Base-by-base conservation (phyloP, 2,888 invertebrate species). In the Eristalis pertinax region DNA sequence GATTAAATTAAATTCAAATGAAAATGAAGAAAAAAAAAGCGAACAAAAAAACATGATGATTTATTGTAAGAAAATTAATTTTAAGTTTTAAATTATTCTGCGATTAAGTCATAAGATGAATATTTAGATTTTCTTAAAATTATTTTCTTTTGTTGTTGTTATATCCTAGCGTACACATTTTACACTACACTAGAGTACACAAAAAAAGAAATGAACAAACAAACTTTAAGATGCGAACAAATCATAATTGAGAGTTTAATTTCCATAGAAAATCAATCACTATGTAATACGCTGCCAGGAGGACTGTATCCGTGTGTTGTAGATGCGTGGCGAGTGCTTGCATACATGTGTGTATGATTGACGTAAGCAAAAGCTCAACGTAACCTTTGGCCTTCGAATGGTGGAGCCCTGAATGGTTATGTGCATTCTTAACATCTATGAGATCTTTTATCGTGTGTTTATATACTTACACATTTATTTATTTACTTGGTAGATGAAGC, bases 221-320 rank as follows among this genome's bases (percentile, higher is more conserved):
- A 41, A 13, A 38, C 50, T 50, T 1, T 15, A 60, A 88, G 83
- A 89, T 70, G 70, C 89, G 90, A 89, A 90, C 89, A 90, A 35
- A 22, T 11, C 32, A 10, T 38, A 65, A 35, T 8, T 22, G n/a
- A 13, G 22, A 50, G 29, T 63, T 22, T 19, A 29, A 62, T 62
- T 7, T 73, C 26, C 13, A 15, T n/a, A 29, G 62, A 65, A 65
- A 22, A 22, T 22, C 7, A 26, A 43, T 43, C 11, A 19, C 43
- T 26, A 15, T 26, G 43, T 15, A 4, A 43, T 43, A n/a, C n/a
- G n/a, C n/a, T 5, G n/a, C 19, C 7, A 19, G 43, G 3, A n/a
- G 43, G 19, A 50, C 19, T 19, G 19, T 19, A 8, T 19, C 8
- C 4, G 19, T 50, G 8, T 3, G 50, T 50, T 3, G 50, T 50